phyloP scores from a whole-genome alignment of 2,888 invertebrate species.

The Hypolimnas misippus region DNA sequence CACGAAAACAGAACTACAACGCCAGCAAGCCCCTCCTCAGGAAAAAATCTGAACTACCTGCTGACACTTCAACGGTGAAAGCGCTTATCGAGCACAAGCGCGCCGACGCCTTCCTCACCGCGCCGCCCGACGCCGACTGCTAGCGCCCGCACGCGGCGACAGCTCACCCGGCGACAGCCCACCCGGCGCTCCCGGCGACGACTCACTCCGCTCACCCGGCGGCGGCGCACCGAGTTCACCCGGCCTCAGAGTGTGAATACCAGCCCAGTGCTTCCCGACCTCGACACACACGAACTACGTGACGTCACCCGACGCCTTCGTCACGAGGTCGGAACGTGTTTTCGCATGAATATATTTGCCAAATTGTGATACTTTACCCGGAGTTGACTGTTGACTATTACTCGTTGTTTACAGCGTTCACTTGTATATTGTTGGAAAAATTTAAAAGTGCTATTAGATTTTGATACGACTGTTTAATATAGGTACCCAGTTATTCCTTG shows the following conservation, averaged over 20 bases:
- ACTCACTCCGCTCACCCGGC: no score
- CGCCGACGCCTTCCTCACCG: conserved; percentile 94
- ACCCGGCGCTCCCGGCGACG: no score
- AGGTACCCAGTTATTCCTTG: conserved; percentile 12
- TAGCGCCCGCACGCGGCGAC: conserved; percentile 83
- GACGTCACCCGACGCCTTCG: conserved; percentile 5
- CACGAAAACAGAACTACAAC: conserved; percentile 84
- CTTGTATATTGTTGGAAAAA: conserved; percentile 16
- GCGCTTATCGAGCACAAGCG: conserved; percentile 96
- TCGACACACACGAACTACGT: no score
- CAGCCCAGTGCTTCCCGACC: no score
- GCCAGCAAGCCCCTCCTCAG: conserved; percentile 94
- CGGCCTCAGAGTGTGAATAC: no score
- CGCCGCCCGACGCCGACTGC: conserved; percentile 94
- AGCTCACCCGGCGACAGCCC: conserved; percentile 12
- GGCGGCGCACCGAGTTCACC: no score
- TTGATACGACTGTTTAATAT: conserved; percentile 28
- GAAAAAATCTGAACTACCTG: conserved; percentile 97
- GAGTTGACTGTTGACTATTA: conserved; percentile 20
- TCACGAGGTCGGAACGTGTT: background rate
- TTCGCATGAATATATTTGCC: background rate
- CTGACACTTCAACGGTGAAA: conserved; percentile 95
- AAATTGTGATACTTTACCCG: conserved; percentile 22
- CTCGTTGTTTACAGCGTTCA: background rate
- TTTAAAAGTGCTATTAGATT: conserved; percentile 25